Conservation (phyloP, 2,113 vertebrate genomes). For the Pelusios castaneus region DNA sequence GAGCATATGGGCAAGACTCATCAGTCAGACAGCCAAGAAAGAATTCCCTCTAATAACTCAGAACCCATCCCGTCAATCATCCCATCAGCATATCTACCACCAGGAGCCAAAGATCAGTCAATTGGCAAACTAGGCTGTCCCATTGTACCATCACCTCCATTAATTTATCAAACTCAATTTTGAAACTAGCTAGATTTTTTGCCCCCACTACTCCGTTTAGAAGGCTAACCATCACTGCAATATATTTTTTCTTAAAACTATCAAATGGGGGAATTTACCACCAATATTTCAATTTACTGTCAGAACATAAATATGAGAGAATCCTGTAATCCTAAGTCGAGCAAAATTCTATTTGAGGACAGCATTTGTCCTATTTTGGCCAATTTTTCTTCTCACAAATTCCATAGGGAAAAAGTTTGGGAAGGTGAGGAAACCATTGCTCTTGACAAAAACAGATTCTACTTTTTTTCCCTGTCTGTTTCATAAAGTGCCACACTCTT, state of each 20-base stretch:
- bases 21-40: too few species aligned
- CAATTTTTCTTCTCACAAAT: neutral
- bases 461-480: neutral
- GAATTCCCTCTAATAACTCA: too few species aligned
- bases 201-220: too few species aligned
- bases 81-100: too few species aligned
- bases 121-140: too few species aligned
- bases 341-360: constrained; percentile 10
- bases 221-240: neutral
- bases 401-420: neutral
- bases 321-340: neutral
- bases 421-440: neutral
- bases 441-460: neutral
- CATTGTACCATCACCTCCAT: too few species aligned
- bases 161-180: too few species aligned
- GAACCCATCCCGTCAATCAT: too few species aligned
- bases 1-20: too few species aligned
- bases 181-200: too few species aligned
- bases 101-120: too few species aligned
- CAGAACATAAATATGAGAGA: neutral
- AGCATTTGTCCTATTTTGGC: neutral
- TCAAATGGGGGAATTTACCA: neutral
- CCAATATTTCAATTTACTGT: neutral
- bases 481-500: neutral
- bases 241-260: neutral